A percentile compares a stretch with the other conserved stretches of the same genome.
These are phyloP conservation scores for Oxygymnocypris stewartii DNA, from an alignment of 2,113 vertebrate species.

Conservation along the genomic window DNA sequence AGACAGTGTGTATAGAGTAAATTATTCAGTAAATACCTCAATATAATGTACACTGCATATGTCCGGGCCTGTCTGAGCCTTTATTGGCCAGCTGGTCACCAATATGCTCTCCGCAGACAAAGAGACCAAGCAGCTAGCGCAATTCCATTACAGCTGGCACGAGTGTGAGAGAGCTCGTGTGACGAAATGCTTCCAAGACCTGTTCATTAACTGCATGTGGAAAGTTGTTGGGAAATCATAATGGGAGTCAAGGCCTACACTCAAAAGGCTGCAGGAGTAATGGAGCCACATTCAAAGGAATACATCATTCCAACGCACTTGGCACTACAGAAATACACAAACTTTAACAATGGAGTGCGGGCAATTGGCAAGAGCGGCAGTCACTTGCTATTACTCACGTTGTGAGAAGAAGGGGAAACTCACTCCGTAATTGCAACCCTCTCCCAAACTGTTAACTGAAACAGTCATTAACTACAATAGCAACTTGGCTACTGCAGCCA, in stretches of 20 bases:
- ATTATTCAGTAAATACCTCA: slow-evolving; percentile 80
- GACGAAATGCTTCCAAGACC: slow-evolving; percentile 74
- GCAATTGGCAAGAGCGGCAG: slow-evolving; percentile 75
- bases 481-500: slow-evolving; percentile 77
- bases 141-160: slow-evolving; percentile 73
- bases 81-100: slow-evolving; percentile 82
- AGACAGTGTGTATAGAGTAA: slow-evolving; percentile 71
- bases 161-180: slow-evolving; percentile 24
- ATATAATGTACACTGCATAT: slow-evolving; percentile 81
- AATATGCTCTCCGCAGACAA: slow-evolving; percentile 75
- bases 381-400: slow-evolving; percentile 73
- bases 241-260: slow-evolving; percentile 75
- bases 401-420: slow-evolving; percentile 66
- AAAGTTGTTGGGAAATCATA: slow-evolving; percentile 77
- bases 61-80: slow-evolving; percentile 72
- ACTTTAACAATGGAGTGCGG: slow-evolving; percentile 79
- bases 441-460: slow-evolving; percentile 79
- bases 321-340: slow-evolving; percentile 75
- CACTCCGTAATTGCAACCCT: slow-evolving; percentile 76
- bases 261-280: slow-evolving; percentile 69
- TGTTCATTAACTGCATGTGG: slow-evolving; percentile 78
- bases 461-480: slow-evolving; percentile 82
- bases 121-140: slow-evolving; percentile 68
- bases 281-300: slow-evolving; percentile 74
- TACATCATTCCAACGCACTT: slow-evolving; percentile 74